Percentiles rank a stretch among this genome's conserved stretches.
phyloP scores from a whole-genome alignment of 2,113 vertebrate genomes.

The Cochlearius cochlearius region DNA sequence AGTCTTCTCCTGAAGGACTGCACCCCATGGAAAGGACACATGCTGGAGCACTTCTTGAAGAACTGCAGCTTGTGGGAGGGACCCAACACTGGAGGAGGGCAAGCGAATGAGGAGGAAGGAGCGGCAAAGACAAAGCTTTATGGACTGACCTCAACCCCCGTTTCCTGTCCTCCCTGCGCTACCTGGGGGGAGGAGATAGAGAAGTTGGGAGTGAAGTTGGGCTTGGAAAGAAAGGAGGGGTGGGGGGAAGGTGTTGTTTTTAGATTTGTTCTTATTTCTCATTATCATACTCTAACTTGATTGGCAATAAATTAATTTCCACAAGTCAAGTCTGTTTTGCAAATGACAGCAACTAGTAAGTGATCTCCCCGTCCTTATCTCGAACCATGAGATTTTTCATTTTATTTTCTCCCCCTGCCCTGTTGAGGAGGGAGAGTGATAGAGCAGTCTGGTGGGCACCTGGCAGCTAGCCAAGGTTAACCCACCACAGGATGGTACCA shows the following conservation, averaged over 20 bases:
- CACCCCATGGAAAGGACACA: background rate
- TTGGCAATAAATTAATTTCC: background rate
- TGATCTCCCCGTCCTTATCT: background rate
- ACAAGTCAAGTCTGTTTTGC: background rate
- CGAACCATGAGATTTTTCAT: background rate
- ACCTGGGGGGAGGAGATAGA: background rate
- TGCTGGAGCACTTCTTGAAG: background rate
- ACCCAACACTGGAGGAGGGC: background rate
- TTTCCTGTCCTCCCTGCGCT: fast-evolving
- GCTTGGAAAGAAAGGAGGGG: background rate
- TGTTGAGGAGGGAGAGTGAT: background rate
- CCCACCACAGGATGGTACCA: background rate
- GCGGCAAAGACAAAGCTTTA: background rate
- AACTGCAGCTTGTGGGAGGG: background rate
- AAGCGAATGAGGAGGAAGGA: background rate
- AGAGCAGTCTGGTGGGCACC: background rate
- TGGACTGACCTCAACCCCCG: fast-evolving
- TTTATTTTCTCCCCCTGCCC: background rate
- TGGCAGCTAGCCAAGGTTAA: background rate
- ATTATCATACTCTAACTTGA: background rate
- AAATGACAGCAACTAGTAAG: background rate
- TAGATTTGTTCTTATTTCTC: background rate
- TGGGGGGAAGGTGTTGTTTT: background rate
- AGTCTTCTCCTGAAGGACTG: background rate
- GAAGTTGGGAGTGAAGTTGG: background rate